These are phyloP conservation scores for Monomorium pharaonis DNA, from an alignment of 1,140 invertebrate species.

Conservation along the genomic window DNA sequence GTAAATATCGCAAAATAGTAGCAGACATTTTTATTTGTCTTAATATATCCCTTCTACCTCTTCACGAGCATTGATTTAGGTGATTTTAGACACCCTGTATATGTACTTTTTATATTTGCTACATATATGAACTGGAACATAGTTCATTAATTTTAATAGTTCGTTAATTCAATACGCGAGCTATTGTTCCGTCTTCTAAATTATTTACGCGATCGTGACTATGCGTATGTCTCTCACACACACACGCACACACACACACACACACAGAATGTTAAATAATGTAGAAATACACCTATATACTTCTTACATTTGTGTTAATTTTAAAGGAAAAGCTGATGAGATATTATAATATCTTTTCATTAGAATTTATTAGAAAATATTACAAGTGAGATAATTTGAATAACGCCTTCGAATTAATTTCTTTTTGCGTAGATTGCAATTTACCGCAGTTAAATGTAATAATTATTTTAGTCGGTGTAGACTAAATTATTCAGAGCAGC, in stretches of 20 bases:
- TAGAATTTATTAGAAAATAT: not conserved
- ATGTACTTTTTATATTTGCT: not conserved
- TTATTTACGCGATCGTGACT: not conserved
- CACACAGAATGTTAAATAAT: not conserved
- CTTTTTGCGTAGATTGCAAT: not conserved
- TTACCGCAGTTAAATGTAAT: constrained; percentile 38
- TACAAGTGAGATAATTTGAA: not conserved
- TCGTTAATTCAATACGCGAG: not conserved
- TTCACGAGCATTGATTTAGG: too few species aligned
- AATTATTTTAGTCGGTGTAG: not conserved
- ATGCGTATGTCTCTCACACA: not conserved
- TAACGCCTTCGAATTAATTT: not conserved
- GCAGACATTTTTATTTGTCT: too few species aligned
- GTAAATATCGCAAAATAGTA: too few species aligned
- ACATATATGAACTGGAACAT: not conserved
- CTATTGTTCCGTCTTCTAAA: not conserved
- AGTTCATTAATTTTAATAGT: not conserved
- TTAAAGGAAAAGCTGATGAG: not conserved
- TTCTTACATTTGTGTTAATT: not conserved
- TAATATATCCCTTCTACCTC: too few species aligned
- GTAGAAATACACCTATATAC: too few species aligned
- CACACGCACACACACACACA: too few species aligned
- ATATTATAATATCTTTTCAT: not conserved
- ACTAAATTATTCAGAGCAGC: constrained; percentile 13
- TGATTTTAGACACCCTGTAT: too few species aligned